Evolutionary conservation across 2,888 invertebrate species (phyloP).

Genomic region (Rugalucina vietnamica): DNA sequence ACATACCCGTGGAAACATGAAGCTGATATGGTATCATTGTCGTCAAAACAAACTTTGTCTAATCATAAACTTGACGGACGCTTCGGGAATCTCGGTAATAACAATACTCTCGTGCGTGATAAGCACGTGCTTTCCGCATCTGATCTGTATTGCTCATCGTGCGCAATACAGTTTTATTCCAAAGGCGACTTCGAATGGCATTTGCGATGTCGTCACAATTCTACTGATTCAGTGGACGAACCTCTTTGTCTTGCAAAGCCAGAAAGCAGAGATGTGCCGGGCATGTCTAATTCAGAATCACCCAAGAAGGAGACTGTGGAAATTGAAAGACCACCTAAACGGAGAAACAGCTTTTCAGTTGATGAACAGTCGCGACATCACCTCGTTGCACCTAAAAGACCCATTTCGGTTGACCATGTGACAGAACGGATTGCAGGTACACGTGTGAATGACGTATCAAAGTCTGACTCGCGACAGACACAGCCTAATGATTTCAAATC

Average conservation of each 20-base stretch:
- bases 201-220: conserved; percentile 24
- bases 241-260: conserved; percentile 47
- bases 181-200: conserved; percentile 52
- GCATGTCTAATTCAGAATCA: background rate
- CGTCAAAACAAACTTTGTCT: no score
- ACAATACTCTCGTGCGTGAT: background rate
- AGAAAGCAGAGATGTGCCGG: background rate
- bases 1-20: background rate
- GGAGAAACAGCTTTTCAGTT: conserved; percentile 57
- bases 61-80: no score
- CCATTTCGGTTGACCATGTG: conserved; percentile 45
- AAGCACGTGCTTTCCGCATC: background rate
- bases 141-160: conserved; percentile 38
- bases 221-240: background rate
- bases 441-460: background rate
- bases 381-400: conserved; percentile 35
- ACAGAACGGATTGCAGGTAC: background rate
- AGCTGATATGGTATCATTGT: no score
- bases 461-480: background rate
- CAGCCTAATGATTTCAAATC: background rate
- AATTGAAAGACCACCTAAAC: background rate
- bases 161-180: conserved; percentile 44
- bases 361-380: conserved; percentile 12
- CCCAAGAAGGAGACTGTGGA: background rate
- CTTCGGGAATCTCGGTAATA: no score